These are phyloP conservation scores for Scrobipalpa atriplicella DNA, from an alignment of 2,888 invertebrate genomes.

Conservation along the genomic window DNA sequence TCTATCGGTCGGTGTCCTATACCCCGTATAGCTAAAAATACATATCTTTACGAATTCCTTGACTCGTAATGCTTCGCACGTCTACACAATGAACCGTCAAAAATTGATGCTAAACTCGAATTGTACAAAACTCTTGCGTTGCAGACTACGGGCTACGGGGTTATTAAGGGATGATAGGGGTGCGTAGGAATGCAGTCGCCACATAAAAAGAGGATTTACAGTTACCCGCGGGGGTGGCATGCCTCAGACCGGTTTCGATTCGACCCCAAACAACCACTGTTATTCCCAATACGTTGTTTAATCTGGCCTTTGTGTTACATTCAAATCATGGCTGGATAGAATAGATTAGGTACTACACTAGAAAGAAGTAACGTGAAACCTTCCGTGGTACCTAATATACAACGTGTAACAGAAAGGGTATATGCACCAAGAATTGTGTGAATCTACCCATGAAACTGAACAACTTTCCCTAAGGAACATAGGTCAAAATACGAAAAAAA, in stretches of 20 bases:
- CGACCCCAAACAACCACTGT: slow-evolving; percentile 48
- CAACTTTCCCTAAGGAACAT: not conserved
- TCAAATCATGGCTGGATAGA: not conserved
- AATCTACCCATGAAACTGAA: not conserved
- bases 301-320: not conserved
- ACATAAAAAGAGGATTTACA: slow-evolving; percentile 73
- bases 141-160: not conserved
- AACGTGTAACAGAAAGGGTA: too few species aligned
- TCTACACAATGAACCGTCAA: too few species aligned
- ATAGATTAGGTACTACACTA: not conserved
- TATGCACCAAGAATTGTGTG: too few species aligned
- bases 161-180: slow-evolving; percentile 60
- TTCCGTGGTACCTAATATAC: not conserved
- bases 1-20: too few species aligned
- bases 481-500: not conserved
- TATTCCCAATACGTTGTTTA: slow-evolving; percentile 41
- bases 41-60: too few species aligned
- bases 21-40: too few species aligned
- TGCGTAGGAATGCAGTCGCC: slow-evolving; percentile 73
- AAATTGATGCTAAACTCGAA: not conserved
- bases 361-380: not conserved
- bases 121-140: not conserved
- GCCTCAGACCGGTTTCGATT: slow-evolving; percentile 29
- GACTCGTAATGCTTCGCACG: too few species aligned
- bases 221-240: slow-evolving; percentile 51